phyloP scores from a whole-genome alignment of 2,888 invertebrate genomes.

The Lamellibrachia columna region DNA sequence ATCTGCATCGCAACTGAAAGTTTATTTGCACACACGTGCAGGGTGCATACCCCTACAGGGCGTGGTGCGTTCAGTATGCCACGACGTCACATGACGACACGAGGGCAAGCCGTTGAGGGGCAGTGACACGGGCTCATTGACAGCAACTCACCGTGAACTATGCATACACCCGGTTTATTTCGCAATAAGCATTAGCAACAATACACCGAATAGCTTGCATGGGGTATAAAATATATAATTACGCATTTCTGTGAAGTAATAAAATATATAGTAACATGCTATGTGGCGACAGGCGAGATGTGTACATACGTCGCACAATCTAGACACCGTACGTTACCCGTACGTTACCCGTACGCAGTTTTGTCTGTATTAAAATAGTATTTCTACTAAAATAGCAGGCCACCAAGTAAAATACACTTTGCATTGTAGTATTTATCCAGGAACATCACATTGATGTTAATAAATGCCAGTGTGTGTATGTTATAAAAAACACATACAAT shows the following conservation, averaged over 20 bases:
- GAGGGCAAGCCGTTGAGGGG: too few species aligned
- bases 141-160: not conserved
- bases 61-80: too few species aligned
- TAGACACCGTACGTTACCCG: not conserved
- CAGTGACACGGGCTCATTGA: not conserved
- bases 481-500: not conserved
- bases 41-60: too few species aligned
- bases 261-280: not conserved
- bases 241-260: not conserved
- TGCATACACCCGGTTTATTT: conserved; percentile 16
- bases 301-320: not conserved
- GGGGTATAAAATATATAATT: not conserved
- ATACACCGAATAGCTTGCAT: not conserved
- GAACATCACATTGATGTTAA: not conserved
- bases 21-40: too few species aligned
- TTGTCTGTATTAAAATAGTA: not conserved
- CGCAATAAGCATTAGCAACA: not conserved
- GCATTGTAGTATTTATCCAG: not conserved
- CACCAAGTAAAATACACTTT: not conserved
- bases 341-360: too few species aligned
- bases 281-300: not conserved
- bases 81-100: too few species aligned
- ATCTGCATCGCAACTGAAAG: too few species aligned
- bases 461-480: not conserved
- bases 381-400: not conserved